Percentiles rank a stretch among this genome's conserved stretches.
These are phyloP conservation scores for Harpagus bidentatus DNA, from an alignment of 2,113 vertebrate species.

Conservation along the genomic window DNA sequence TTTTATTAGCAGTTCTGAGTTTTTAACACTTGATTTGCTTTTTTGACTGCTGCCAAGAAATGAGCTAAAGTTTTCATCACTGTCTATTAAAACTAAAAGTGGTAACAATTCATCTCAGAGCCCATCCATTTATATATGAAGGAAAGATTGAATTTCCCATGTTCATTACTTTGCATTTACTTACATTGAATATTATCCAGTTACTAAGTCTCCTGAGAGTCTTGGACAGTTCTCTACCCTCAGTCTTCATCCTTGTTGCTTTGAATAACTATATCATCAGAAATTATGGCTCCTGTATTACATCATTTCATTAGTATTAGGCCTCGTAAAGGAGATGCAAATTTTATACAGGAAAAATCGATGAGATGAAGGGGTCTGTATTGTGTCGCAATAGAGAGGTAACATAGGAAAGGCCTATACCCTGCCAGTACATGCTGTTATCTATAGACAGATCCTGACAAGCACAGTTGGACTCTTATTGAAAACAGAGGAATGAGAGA, in stretches of 20 bases:
- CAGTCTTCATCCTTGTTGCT: not conserved
- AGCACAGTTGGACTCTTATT: not conserved
- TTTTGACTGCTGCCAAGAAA: not conserved
- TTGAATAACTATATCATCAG: not conserved
- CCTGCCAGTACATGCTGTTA: not conserved
- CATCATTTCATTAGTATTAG: not conserved
- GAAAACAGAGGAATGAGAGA: not conserved
- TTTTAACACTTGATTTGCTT: not conserved
- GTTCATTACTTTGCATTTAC: not conserved
- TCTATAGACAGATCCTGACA: constrained; percentile 7
- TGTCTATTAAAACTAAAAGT: not conserved
- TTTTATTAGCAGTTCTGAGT: not conserved
- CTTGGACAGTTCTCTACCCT: not conserved
- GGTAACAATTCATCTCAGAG: not conserved
- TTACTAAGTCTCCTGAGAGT: not conserved
- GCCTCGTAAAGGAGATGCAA: not conserved
- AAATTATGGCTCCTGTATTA: not conserved
- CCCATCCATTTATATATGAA: not conserved
- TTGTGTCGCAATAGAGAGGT: not conserved
- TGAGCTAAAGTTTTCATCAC: not conserved
- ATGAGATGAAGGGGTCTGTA: not conserved
- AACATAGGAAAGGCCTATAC: not conserved
- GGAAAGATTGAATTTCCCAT: not conserved
- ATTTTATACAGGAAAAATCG: not conserved
- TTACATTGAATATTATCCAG: not conserved